Conservation (phyloP, 2,797 vertebrate genomes). For the Micromesistius poutassou region DNA sequence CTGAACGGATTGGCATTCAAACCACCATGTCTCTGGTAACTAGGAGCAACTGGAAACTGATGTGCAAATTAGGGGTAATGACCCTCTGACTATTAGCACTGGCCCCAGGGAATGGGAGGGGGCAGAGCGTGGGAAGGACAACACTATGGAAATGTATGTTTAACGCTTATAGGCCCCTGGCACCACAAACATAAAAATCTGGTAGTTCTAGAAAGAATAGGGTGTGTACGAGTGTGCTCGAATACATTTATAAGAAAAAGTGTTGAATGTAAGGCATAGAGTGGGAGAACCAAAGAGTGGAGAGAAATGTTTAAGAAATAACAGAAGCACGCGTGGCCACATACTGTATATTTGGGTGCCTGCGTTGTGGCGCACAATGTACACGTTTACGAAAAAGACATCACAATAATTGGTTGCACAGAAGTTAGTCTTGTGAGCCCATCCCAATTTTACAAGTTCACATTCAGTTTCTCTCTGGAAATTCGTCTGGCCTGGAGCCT, state of each 20-base stretch:
- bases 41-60: slow-evolving; percentile 37
- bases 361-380: slow-evolving; percentile 44
- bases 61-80: slow-evolving; percentile 66
- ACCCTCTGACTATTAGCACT: slow-evolving; percentile 54
- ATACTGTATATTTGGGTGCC: slow-evolving; percentile 23
- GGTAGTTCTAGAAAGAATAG: slow-evolving; percentile 21
- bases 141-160: slow-evolving; percentile 50
- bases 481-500: no score
- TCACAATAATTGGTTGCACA: not conserved
- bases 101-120: slow-evolving; percentile 29
- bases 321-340: slow-evolving; percentile 13
- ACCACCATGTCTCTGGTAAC: slow-evolving; percentile 31
- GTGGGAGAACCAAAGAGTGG: not conserved
- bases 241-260: not conserved
- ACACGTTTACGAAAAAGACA: not conserved
- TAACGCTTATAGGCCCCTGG: slow-evolving; percentile 40
- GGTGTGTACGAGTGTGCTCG: slow-evolving; percentile 15
- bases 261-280: not conserved
- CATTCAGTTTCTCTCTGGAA: not conserved
- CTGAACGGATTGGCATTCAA: slow-evolving; percentile 39
- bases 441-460: not conserved
- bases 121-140: slow-evolving; percentile 40
- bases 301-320: not conserved
- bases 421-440: not conserved
- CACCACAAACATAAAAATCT: slow-evolving; percentile 14